Base-by-base conservation (phyloP, 1,140 invertebrate species). In the Rhopalosiphum maidis region DNA sequence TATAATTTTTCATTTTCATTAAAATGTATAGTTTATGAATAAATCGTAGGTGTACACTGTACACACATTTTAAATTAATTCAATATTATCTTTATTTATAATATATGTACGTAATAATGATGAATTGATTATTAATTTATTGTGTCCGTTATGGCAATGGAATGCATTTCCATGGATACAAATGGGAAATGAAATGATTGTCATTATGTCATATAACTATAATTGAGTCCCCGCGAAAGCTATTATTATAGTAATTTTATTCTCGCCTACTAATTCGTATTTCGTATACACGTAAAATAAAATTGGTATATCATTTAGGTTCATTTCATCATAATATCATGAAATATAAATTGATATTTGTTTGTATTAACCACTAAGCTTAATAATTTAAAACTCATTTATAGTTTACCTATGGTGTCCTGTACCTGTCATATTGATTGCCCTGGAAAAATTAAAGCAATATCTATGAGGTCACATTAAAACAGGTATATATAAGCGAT, bases 91-190 rank as follows among this genome's bases (percentile, higher is more conserved):
- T 37, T 86, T 48, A 88, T 51, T 88, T 6, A 7, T 48, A 35
- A 23, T 88, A 35, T 87, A 18, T 48, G 30, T 41, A 41, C 2
- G 41, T 41, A 11, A 43, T 48, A 48, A 51, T 51, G 48, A 51
- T 41, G 8, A 89, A 54, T 89, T 35, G 87, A 89, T 88, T 22
- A 22, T 51, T 54, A 35, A 21, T 51, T 48, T 37, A 88, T 48
- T 88, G 3, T 35, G 9, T 88, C 22, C 46, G 21, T 43, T 35
- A 22, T 89, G 18, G 48, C 46, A 89, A 37, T 54, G 87, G 48
- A 37, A 54, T 51, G 35, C 8, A 89, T 89, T 54, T 89, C 87
- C 87, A 89, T 89, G 87, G 87, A 54, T 89, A 89, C 87, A 37
- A 54, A 89, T 89, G 18, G 48, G 5, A 54, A 89, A 89, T 55